Evolutionary conservation across 2,113 vertebrate genomes (phyloP), one percentile per base, ranked within the genome.

Genomic region (Petrocephalus microphthalmus): DNA sequence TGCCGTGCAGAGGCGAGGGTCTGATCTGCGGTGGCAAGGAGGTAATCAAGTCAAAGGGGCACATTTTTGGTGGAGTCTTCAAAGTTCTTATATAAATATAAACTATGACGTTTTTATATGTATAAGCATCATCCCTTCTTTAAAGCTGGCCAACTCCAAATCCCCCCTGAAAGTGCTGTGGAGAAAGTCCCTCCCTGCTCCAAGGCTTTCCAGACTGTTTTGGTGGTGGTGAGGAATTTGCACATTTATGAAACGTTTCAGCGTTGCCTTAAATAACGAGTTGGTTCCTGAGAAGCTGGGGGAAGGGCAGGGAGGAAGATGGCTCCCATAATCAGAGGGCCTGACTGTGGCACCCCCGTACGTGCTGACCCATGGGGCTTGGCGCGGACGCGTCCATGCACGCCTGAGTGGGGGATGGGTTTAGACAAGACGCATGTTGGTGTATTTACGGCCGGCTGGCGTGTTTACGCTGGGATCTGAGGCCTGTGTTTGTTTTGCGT

Each of bases 401-500:
- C 7, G 74, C 74, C 22, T 7, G 8, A 4, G 42, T 47, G 11
- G 2, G 7, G 45, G 81, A 83, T 6, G 45, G 89, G 5, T 81
- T 45, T 7, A 7, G 83, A 87, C 37, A 8, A 64, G n/a, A 25
- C 29, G 85, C 87, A 67, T 85, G 88, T 87, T n/a, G 54, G 42
- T 2, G 49, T 81, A 17, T 49, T 67, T 15, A 87, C 19, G 22
- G 78, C 11, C 78, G 33, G 91, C 91, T 91, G 88, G 92, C 90
- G 92, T 49, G 91, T 92, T 87, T 92, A 90, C 90, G 90, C 84
- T 90, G 92, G 91, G 74, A 90, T 93, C 91, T 91, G 92, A 92
- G 91, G 90, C 90, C 92, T 88, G n/a, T 90, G 93, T 94, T 94
- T 95, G 92, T 94, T 94, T 94, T 92, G 87, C 89, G 90, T 94